Base-by-base conservation (phyloP, 53 echinoderm and acorn worm genomes). In the Holothuria leucospilota region DNA sequence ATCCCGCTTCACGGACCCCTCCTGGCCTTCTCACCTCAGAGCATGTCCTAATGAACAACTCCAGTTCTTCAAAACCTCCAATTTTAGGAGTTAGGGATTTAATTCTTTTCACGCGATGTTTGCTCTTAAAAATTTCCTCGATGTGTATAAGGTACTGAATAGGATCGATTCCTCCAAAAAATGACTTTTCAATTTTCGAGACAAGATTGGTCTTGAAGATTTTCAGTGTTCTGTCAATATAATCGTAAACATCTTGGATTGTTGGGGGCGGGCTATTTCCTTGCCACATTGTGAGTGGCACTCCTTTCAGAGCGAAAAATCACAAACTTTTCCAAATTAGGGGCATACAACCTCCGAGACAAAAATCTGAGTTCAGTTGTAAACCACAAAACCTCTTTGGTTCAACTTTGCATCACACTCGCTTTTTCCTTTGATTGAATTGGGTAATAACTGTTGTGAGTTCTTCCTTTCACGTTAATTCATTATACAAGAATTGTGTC, bases 41-140 rank as follows among this genome's bases (percentile, higher is more conserved):
- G 60, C 94, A 92, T 14, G 93, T 91, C 39, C 87, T 71, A 42
- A 86, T 72, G 77, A 94, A 96, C 41, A 96, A 68, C 14, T 96
- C 92, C 68, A 96, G 29, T 81, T 96, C 96, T 24, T 87, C 66
- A 88, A 87, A 87, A 9, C 93, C 93, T 7, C 89, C 87, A 18
- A 96, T 84, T 78, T 86, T 87, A 5, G 96, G 94, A 39, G 90
- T 87, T 30, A 85, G 67, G 29, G 64, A 78, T 77, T 95, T 95
- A 71, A 96, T 86, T 16, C 94, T 69, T 49, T 93, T 96, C n/a
- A 92, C 89, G 5, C 94, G 89, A n/a, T 94, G 94, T 59, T 96
- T 96, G 83, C 91, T 94, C 81, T 96, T 96, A 53, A 96, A 95
- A 65, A 93, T 94, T 81, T 95, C 96, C 75, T 96, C 96, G 40